phyloP scores from a whole-genome alignment of 2,888 invertebrate genomes.

The Meta bourneti region DNA sequence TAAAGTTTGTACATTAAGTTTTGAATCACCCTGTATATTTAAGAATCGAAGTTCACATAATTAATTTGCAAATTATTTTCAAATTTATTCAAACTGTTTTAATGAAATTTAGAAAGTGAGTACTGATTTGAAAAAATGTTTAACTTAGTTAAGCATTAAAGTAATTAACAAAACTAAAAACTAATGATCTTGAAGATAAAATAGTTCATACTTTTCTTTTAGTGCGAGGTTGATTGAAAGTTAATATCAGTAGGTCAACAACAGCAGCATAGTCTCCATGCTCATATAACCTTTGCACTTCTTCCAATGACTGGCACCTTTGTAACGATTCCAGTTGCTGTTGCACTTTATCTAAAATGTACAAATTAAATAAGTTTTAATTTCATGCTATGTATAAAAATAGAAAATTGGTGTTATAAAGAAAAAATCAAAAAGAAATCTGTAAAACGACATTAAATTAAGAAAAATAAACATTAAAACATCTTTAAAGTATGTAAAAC shows the following conservation, averaged over 20 bases:
- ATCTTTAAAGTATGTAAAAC: no score
- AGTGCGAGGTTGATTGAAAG: constrained; percentile 76
- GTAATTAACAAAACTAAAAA: background rate
- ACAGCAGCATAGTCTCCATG: constrained; percentile 80
- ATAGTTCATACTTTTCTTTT: constrained; percentile 72
- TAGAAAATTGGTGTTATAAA: no score
- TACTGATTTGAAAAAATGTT: background rate
- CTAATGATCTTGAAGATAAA: background rate
- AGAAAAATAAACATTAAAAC: no score
- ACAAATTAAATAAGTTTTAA: background rate
- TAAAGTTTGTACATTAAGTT: no score
- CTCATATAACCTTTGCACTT: constrained; percentile 80
- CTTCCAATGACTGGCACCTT: constrained; percentile 81
- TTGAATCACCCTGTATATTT: background rate
- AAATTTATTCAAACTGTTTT: background rate
- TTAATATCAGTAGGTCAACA: constrained; percentile 79
- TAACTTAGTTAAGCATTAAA: background rate
- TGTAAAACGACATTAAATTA: no score
- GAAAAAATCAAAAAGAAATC: no score
- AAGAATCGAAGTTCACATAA: background rate
- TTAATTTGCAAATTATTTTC: background rate
- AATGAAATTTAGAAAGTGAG: background rate
- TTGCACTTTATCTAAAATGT: constrained; percentile 78
- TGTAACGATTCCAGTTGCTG: constrained; percentile 80
- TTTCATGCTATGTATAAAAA: no score